Conservation (phyloP, 2,888 invertebrate genomes). For the Eretmocerus hayati region DNA sequence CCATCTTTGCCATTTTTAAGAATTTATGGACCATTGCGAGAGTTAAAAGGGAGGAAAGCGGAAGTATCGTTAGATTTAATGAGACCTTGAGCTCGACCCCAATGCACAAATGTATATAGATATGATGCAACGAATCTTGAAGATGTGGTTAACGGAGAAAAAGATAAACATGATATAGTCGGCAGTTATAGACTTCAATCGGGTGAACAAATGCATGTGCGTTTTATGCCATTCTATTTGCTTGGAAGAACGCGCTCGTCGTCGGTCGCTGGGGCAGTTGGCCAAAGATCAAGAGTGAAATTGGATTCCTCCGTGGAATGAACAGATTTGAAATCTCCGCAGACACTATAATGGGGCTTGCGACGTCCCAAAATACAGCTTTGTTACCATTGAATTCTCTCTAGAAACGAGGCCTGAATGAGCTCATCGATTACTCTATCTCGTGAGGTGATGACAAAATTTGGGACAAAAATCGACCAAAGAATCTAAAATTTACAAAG, state of each 20-base stretch:
- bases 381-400: no score
- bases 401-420: no score
- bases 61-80: not conserved
- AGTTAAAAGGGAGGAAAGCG: no score
- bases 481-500: no score
- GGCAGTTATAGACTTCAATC: conserved; percentile 4
- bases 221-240: conserved; percentile 3
- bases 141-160: no score
- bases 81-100: conserved; percentile 5
- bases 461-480: no score
- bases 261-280: conserved; percentile 6
- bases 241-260: not conserved
- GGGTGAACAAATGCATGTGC: not conserved
- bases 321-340: no score
- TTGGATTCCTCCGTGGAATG: conserved; percentile 7
- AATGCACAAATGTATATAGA: not conserved
- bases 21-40: conserved; percentile 1
- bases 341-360: no score
- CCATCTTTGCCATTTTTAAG: conserved; percentile 1
- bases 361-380: no score
- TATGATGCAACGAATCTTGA: no score
- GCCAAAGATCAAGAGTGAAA: conserved; percentile 16
- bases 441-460: no score
- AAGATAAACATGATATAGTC: not conserved
- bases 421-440: no score